Evolutionary conservation across 2,113 vertebrate species (phyloP).

Genomic region (Chelonoidis abingdonii): DNA sequence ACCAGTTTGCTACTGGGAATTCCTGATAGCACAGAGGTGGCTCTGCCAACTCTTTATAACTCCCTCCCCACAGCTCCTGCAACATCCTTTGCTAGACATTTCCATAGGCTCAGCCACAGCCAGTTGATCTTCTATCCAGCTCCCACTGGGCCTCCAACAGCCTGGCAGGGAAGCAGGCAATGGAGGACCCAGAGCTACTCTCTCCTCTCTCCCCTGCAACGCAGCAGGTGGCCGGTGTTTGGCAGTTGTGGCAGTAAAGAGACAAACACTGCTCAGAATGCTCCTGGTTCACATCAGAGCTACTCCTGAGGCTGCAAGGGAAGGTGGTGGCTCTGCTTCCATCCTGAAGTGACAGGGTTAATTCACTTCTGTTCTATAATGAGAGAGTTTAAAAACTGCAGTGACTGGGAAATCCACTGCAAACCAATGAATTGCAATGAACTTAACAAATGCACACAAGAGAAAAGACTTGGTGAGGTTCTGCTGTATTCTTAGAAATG

Average conservation of each 20-base stretch:
- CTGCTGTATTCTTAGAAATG: rapidly evolving
- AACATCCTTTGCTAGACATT: background rate
- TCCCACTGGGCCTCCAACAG: background rate
- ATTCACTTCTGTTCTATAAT: background rate
- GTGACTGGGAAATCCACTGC: background rate
- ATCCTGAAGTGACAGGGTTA: rapidly evolving
- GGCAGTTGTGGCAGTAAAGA: background rate
- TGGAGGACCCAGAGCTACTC: background rate
- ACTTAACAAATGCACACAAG: rapidly evolving
- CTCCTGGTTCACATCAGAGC: background rate
- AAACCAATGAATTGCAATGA: background rate
- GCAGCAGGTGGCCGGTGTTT: background rate
- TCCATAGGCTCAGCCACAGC: background rate
- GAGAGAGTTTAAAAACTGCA: rapidly evolving
- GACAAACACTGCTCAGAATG: background rate
- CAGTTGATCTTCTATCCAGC: background rate
- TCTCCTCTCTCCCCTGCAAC: background rate
- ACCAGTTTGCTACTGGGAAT: background rate
- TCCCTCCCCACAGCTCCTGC: background rate
- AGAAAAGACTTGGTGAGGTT: background rate
- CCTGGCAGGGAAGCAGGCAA: background rate
- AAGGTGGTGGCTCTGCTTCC: background rate
- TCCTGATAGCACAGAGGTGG: background rate
- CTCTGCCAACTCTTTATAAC: background rate
- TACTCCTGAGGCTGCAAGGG: background rate